phyloP scores from a whole-genome alignment of 2,888 invertebrate genomes.

The Tanytarsus gracilentus region DNA sequence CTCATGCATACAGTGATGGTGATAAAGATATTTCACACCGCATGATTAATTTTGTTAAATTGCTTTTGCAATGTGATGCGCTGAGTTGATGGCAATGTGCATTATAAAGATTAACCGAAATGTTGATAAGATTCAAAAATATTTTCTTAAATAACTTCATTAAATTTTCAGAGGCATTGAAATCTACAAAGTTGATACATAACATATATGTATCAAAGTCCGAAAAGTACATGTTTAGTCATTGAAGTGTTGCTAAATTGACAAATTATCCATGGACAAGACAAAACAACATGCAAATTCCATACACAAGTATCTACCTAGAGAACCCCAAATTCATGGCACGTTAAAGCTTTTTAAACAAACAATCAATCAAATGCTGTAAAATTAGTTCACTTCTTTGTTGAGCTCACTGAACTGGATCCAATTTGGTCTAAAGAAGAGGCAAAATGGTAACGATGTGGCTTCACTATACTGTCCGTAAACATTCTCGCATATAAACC shows the following conservation, averaged over 20 bases:
- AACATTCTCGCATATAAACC: background rate
- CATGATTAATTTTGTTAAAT: constrained; percentile 5
- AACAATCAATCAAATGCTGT: constrained; percentile 28
- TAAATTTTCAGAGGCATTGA: too few relatives aligned
- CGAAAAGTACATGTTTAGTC: too few relatives aligned
- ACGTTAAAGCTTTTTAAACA: constrained; percentile 21
- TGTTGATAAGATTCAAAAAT: too few relatives aligned
- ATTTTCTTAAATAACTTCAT: too few relatives aligned
- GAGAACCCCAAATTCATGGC: constrained; percentile 10
- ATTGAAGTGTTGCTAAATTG: too few relatives aligned
- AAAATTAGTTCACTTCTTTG: constrained; percentile 24
- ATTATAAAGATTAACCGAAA: background rate
- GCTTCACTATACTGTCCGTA: background rate
- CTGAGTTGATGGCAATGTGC: background rate
- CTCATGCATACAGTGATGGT: background rate
- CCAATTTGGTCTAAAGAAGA: constrained; percentile 23
- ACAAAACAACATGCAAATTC: background rate
- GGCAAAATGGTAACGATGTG: background rate
- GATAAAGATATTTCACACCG: constrained; percentile 4
- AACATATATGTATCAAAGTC: too few relatives aligned
- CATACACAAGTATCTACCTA: background rate
- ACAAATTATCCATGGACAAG: background rate
- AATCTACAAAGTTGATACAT: too few relatives aligned
- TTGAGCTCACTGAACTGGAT: constrained; percentile 27
- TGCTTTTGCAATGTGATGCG: background rate